phyloP scores from a whole-genome alignment of 2,888 invertebrate genomes.

The Caenorhabditis panamensis region DNA sequence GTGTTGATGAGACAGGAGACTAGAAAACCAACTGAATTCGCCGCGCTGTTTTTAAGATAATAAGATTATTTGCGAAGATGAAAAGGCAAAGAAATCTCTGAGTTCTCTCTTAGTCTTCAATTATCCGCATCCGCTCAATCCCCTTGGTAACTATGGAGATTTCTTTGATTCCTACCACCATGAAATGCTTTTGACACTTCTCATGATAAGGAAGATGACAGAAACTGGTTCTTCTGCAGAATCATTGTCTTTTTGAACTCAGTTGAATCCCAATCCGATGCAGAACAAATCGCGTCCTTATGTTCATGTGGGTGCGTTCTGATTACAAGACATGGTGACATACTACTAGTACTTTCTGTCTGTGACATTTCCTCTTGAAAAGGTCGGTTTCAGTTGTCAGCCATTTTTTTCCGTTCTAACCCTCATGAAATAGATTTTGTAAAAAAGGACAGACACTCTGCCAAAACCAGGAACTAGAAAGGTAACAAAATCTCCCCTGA shows the following conservation, averaged over 20 bases:
- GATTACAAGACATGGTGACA: too few species aligned
- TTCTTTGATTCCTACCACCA: conserved; percentile 4
- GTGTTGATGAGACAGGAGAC: background rate
- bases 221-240: too few species aligned
- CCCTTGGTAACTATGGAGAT: conserved; percentile 46
- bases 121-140: conserved; percentile 37
- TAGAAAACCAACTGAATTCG: conserved; percentile 4
- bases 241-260: background rate
- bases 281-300: too few species aligned
- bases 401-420: too few species aligned
- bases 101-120: conserved; percentile 47
- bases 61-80: conserved; percentile 41
- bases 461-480: background rate
- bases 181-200: conserved; percentile 2
- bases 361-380: too few species aligned
- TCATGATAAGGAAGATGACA: background rate
- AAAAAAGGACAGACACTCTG: too few species aligned
- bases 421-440: too few species aligned
- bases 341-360: too few species aligned
- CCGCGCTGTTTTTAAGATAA: conserved; percentile 37
- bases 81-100: conserved; percentile 39
- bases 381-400: too few species aligned
- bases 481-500: background rate
- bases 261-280: background rate
- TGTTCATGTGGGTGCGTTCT: too few species aligned